A percentile compares a stretch with the other conserved stretches of the same genome.
phyloP scores from a whole-genome alignment of 2,113 vertebrate genomes.

The Mormoops blainvillei region DNA sequence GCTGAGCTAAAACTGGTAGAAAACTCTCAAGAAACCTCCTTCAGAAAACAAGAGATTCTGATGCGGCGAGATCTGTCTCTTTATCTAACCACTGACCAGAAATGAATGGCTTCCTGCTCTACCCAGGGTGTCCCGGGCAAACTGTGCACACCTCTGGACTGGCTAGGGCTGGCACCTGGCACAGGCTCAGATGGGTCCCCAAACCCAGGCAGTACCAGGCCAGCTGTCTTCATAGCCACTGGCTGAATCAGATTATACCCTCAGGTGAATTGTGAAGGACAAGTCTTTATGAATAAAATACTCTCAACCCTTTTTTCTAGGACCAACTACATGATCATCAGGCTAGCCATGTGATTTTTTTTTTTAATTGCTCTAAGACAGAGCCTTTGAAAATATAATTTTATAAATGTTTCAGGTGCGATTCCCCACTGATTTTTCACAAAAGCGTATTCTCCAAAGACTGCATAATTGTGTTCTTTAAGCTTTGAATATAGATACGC shows the following conservation, averaged over 20 bases:
- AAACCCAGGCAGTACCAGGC: fast-evolving
- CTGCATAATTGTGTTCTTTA: neutral
- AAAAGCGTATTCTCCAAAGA: neutral
- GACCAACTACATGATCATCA: neutral
- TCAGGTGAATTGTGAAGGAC: neutral
- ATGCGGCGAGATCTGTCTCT: neutral
- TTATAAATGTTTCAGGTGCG: neutral
- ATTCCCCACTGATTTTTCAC: neutral
- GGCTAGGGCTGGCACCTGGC: too few relatives aligned
- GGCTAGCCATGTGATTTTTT: neutral
- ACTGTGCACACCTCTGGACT: neutral
- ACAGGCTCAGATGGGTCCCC: neutral
- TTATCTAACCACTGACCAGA: neutral
- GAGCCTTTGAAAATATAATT: neutral
- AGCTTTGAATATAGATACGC: neutral
- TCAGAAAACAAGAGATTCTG: neutral
- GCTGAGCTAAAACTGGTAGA: neutral
- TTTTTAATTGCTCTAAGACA: neutral
- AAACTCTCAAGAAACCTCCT: neutral
- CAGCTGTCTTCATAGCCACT: neutral
- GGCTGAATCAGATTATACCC: neutral
- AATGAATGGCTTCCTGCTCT: neutral
- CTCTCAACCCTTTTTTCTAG: neutral
- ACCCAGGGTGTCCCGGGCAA: neutral
- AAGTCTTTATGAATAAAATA: neutral